Evolutionary conservation across 2,888 invertebrate genomes (phyloP), one percentile per base, ranked within the genome.

Genomic region (Lithophane leautieri): DNA sequence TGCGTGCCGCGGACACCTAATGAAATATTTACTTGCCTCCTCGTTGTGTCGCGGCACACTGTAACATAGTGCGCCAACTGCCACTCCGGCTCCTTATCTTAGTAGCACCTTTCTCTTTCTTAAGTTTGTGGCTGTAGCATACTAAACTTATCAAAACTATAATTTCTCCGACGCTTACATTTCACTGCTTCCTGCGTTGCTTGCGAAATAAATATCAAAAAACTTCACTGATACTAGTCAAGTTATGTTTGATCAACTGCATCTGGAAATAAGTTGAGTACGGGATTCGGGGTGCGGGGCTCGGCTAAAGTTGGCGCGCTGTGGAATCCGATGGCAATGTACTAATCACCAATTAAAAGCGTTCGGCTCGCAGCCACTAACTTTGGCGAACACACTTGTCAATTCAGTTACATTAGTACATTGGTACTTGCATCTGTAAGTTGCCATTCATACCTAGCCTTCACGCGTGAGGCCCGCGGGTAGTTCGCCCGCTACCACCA

Each of bases 341-440:
- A 66, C 70, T 71, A 78, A 67, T 50, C 56, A 72, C 50, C 71
- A 66, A 72, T 67, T 78, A 62, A 61, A 72, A 62, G 40, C 40
- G 19, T 47, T 58, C 22, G 12, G 16, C 19, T 47, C 2, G 52
- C 52, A 22, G 77, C n/a, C 2, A 47, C 54, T 16, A n/a, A 42
- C 14, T 70, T 47, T 11, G 9, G 25, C 42, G 19, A 44, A 25
- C 58, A 25, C 40, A 25, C 19, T 70, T 14, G 19, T 66, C 58
- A 34, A 50, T n/a, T 58, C 25, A 40, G 19, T 65, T 56, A 56
- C 44, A 60, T 69, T 44, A 65, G 34, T 25, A 54, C n/a, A 14
- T 11, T 12, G 2, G 56, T 4, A n/a, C 19, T 40, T 34, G 56
- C 25, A 47, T 25, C 47, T 42, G n/a, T 25, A 22, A 42, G 6